A percentile compares a stretch with the other conserved stretches of the same genome.
Conservation (phyloP, 2,113 vertebrate genomes). For the Apistogramma diplotaenia region DNA sequence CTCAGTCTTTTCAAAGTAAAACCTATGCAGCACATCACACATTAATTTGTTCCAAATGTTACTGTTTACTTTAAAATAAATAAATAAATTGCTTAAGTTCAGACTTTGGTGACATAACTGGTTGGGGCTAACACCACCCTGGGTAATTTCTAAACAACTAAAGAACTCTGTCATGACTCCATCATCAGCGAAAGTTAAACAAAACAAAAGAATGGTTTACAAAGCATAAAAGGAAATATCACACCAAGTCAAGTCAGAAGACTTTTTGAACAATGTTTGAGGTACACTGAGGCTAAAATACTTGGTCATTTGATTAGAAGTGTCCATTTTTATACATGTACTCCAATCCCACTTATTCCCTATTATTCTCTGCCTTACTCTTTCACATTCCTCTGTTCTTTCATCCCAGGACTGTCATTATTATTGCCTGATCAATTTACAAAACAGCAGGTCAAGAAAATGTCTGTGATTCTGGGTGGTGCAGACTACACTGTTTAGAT, state of each 20-base stretch:
- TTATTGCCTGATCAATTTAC: constrained; percentile 11
- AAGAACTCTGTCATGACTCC: neutral
- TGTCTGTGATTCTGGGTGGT: neutral
- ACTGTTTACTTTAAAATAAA: neutral
- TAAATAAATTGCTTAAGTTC: neutral
- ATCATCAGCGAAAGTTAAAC: neutral
- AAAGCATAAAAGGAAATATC: neutral
- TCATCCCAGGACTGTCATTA: neutral
- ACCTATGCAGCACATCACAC: neutral
- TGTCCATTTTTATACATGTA: neutral
- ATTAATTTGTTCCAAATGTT: neutral
- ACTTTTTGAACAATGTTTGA: no score
- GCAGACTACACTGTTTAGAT: neutral
- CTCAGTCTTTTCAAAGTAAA: neutral
- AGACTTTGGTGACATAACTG: neutral
- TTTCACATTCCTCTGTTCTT: neutral
- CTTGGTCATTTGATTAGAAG: no score
- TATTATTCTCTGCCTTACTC: neutral
- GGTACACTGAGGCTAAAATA: no score
- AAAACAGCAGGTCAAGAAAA: neutral
- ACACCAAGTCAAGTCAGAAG: neutral
- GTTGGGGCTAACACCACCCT: neutral
- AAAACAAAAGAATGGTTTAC: neutral
- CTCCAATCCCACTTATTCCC: neutral
- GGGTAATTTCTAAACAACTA: neutral